Conservation (phyloP, 2,797 vertebrate species). For the Rhodeus uyekii region DNA sequence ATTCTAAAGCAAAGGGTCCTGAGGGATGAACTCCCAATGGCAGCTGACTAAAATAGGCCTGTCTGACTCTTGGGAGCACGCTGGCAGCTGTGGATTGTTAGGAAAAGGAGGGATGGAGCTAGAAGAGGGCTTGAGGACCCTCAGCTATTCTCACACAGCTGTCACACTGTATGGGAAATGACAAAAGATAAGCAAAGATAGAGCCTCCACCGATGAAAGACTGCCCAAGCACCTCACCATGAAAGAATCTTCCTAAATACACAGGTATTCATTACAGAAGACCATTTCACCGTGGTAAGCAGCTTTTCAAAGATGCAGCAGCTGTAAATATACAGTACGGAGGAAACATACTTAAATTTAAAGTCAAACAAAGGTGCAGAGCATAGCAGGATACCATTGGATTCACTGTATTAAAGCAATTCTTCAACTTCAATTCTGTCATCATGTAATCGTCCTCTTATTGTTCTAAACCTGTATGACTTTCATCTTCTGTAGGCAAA, state of each 20-base stretch:
- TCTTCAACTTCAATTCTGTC: background rate
- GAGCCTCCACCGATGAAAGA: background rate
- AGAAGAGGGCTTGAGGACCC: slow-evolving; percentile 13
- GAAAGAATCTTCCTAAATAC: slow-evolving; percentile 22
- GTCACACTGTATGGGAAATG: slow-evolving; percentile 31
- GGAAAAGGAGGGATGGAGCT: slow-evolving; percentile 3
- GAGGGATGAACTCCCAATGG: slow-evolving; percentile 16
- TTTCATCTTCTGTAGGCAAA: background rate
- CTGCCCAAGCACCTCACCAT: background rate
- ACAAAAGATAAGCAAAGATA: slow-evolving; percentile 24
- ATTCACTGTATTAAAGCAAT: background rate
- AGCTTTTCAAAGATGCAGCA: slow-evolving; percentile 13
- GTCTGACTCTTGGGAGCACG: background rate
- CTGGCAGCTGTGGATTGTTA: slow-evolving; percentile 19
- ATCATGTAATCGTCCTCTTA: background rate
- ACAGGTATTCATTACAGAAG: slow-evolving; percentile 8
- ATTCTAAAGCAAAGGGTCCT: slow-evolving; percentile 28
- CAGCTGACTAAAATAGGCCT: slow-evolving; percentile 19
- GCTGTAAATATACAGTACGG: background rate
- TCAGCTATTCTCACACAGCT: slow-evolving; percentile 23
- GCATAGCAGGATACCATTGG: background rate
- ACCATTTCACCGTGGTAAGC: background rate
- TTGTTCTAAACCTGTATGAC: background rate
- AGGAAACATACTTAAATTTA: background rate
- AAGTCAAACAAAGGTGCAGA: background rate